Evolutionary conservation across 2,113 vertebrate genomes (phyloP), one percentile per base, ranked within the genome.

Genomic region (Oreochromis niloticus): DNA sequence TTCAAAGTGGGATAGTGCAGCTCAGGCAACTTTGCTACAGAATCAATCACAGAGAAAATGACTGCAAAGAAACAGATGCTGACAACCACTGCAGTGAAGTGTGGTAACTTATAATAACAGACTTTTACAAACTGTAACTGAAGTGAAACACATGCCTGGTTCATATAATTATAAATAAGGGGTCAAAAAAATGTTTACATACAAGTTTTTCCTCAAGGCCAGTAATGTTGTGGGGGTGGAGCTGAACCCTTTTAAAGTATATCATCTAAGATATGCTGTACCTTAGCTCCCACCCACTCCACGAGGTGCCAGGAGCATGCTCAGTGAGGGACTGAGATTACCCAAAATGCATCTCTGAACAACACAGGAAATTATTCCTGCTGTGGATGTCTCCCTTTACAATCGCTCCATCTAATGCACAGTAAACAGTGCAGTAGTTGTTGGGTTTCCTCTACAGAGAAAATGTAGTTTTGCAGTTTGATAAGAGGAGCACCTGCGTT

Each of bases 1-100:
- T 90, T 98, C 89, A 99, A 92, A 1, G 78, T 91, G 19, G 98
- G 96, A 11, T 88, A 93, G 83, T 97, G 97, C 43, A 98, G 95
- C 59, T 98, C 97, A 2, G 91, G 81, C 0, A 82, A 84, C 81
- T 93, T 96, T 4, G 88, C 90, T 96, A 97, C 7, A 88, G n/a
- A 27, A 41, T 82, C 27, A 71, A 9, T 83, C 27, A 82, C 0
- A 39, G 32, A 88, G 1, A 43, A 43, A 85, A 39, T 39, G 16
- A n/a, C 3, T 4, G 9, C 24, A 22, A 52, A 30, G 9, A 9
- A 83, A 46, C 12, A 80, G 52, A n/a, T 1, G 14, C 66, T 50
- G 30, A 71, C 16, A 34, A 11, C 24, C 19, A 3, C 73, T 32
- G 56, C 6, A 75, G n/a, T 22, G 6, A 34, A 34, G 17, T 1